These are phyloP conservation scores for Haliclona indistincta DNA, from an alignment of 37 sponge, comb jelly and placozoan species.

Conservation along the genomic window DNA sequence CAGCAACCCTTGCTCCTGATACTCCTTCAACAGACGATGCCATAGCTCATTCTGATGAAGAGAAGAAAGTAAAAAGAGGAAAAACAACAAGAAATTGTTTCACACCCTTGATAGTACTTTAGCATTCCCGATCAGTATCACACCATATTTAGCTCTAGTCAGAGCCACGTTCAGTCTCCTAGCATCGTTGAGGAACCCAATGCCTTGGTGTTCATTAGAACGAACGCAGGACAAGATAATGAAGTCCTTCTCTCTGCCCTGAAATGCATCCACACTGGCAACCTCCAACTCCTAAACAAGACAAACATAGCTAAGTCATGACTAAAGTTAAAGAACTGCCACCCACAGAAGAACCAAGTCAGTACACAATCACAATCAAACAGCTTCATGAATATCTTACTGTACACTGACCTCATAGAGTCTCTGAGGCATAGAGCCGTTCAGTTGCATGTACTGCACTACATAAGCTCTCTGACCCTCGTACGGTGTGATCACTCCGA, in stretches of 20 bases:
- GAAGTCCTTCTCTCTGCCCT: slow-evolving; percentile 96
- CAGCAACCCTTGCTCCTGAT: slow-evolving; percentile 76
- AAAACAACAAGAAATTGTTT: neutral
- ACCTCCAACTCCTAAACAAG: slow-evolving; percentile 85
- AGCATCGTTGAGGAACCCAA: slow-evolving; percentile 97
- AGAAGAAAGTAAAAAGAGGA: neutral
- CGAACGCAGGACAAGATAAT: slow-evolving; percentile 95
- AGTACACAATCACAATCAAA: neutral
- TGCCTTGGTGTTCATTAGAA: slow-evolving; percentile 95
- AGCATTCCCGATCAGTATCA: slow-evolving; percentile 93
- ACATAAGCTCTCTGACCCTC: slow-evolving; percentile 96
- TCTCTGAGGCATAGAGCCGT: slow-evolving; percentile 81
- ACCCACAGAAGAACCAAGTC: neutral
- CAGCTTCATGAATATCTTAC: neutral
- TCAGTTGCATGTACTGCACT: slow-evolving; percentile 92
- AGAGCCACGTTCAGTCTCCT: slow-evolving; percentile 94
- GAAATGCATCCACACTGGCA: slow-evolving; percentile 98
- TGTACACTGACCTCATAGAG: slow-evolving; percentile 74
- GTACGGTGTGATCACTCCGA: slow-evolving; percentile 98
- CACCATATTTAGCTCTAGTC: slow-evolving; percentile 93
- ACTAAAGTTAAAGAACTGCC: neutral
- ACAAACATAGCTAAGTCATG: neutral
- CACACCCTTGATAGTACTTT: slow-evolving; percentile 86
- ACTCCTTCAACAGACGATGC: slow-evolving; percentile 83
- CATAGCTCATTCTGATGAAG: slow-evolving; percentile 47